These are phyloP conservation scores for Glaucidium brasilianum DNA, from an alignment of 2,113 vertebrate species.

Conservation along the genomic window DNA sequence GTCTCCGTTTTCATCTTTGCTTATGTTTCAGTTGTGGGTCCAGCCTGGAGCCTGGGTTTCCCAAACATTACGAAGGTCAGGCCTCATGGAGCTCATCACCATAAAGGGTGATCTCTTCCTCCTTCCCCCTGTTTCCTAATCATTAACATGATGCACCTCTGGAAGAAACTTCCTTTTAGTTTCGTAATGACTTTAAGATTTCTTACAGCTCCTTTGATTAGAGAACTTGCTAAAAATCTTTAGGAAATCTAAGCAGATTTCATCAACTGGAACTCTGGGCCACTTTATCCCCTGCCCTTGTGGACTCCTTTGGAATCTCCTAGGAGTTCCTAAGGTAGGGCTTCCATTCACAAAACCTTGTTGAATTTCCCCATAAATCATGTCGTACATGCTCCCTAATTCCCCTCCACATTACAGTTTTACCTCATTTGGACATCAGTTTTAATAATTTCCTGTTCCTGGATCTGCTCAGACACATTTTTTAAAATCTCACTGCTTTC, in stretches of 20 bases:
- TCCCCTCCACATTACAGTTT: not conserved
- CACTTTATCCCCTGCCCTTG: not conserved
- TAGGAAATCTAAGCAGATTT: not conserved
- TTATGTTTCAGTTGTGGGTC: fast-evolving
- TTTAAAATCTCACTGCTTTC: not conserved
- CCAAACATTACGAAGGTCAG: not conserved
- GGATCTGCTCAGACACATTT: not conserved
- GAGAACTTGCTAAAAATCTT: not conserved
- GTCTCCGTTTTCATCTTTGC: not conserved
- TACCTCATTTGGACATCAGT: not conserved
- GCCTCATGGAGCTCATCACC: not conserved
- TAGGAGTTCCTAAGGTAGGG: not conserved
- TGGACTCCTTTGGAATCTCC: not conserved
- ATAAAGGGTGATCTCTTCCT: not conserved
- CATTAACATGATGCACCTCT: not conserved
- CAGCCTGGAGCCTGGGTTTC: not conserved
- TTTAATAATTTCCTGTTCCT: not conserved
- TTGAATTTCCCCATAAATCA: not conserved
- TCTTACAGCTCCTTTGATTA: not conserved
- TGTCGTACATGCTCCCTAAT: not conserved
- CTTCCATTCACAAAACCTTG: not conserved
- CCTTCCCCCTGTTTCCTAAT: not conserved
- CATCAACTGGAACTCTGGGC: not conserved
- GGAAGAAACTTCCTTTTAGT: not conserved
- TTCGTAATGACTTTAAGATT: not conserved